Conservation (phyloP, 2,113 vertebrate species). For the Corydoras sp. region DNA sequence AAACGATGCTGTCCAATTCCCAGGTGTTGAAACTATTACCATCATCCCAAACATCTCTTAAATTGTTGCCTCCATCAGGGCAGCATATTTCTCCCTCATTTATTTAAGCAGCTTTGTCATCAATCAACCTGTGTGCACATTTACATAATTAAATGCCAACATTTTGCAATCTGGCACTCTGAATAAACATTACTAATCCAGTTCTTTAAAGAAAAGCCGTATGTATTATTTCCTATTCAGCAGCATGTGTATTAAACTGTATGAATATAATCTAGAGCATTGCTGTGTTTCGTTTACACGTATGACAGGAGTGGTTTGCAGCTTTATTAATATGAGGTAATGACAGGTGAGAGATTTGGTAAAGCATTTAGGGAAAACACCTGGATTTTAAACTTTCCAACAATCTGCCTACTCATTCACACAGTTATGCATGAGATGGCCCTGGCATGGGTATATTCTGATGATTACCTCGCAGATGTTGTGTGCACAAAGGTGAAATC, state of each 20-base stretch:
- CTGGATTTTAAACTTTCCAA: conserved; percentile 5
- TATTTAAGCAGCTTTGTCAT: conserved; percentile 29
- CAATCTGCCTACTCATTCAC: neutral
- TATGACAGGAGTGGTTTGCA: neutral
- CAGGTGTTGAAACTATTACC: neutral
- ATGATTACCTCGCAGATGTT: conserved; percentile 30
- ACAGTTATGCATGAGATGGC: conserved; percentile 10
- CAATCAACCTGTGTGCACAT: conserved; percentile 28
- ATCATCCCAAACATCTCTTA: neutral
- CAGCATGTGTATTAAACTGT: no score
- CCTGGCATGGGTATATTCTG: conserved; percentile 4
- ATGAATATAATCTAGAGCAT: no score
- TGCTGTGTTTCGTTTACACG: neutral
- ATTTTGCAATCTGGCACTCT: conserved; percentile 11
- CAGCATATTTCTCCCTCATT: conserved; percentile 21
- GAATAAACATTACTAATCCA: conserved; percentile 2
- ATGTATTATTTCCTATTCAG: neutral
- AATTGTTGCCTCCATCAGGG: conserved; percentile 20
- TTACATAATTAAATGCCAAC: conserved; percentile 10
- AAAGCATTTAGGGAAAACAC: neutral
- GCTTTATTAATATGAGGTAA: neutral
- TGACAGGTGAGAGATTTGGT: conserved; percentile 4
- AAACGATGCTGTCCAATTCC: no score
- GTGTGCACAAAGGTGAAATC: conserved; percentile 8
- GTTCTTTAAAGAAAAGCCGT: neutral